Evolutionary conservation across 1,140 invertebrate species (phyloP).

Genomic region (Apis florea): DNA sequence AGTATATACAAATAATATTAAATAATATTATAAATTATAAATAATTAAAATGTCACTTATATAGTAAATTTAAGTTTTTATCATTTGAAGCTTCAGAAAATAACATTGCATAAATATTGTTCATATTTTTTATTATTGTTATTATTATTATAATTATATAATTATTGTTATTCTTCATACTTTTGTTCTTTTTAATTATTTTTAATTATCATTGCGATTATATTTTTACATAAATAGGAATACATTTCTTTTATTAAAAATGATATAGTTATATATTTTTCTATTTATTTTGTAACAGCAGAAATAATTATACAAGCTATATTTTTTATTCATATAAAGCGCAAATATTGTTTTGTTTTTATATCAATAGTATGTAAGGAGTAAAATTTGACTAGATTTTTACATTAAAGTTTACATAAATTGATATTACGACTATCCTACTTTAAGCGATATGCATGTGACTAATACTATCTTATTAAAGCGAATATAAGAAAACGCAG

Average conservation of each 20-base stretch:
- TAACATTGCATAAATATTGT: constrained; percentile 43
- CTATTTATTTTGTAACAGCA: neutral
- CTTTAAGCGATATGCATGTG: constrained; percentile 43
- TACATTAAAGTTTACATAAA: constrained; percentile 52
- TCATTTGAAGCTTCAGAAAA: constrained; percentile 41
- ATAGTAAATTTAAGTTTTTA: constrained; percentile 34
- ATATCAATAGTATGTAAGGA: constrained; percentile 40
- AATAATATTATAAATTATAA: constrained; percentile 5
- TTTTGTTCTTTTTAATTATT: neutral
- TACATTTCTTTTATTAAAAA: constrained; percentile 37
- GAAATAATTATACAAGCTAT: constrained; percentile 38
- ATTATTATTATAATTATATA: neutral
- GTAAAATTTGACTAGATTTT: constrained; percentile 58
- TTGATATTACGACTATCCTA: constrained; percentile 44
- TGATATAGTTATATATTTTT: constrained; percentile 4
- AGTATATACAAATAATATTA: constrained; percentile 20
- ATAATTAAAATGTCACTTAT: neutral
- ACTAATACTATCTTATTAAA: constrained; percentile 44
- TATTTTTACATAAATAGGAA: constrained; percentile 14
- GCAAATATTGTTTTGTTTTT: constrained; percentile 9
- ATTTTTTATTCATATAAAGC: constrained; percentile 47
- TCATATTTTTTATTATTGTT: constrained; percentile 7
- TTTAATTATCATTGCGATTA: neutral
- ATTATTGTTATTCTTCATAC: neutral
- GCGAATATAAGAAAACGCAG: constrained; percentile 55